Evolutionary conservation across 1,140 invertebrate genomes (phyloP), one percentile per base, ranked within the genome.

Genomic region (Tetragonula clypearis): DNA sequence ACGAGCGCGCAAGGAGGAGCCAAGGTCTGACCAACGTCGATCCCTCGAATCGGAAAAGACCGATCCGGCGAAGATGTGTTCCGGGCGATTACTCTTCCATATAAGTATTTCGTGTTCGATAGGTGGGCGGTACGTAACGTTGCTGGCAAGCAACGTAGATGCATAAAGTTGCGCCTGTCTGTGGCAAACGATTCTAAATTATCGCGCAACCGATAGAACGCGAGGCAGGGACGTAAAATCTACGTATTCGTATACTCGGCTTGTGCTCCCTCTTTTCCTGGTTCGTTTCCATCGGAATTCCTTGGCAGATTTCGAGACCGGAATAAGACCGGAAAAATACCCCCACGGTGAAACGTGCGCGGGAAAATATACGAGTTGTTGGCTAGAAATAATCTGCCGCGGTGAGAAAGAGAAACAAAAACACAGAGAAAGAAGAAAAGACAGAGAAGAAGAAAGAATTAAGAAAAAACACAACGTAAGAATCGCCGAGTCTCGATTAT

Each of bases 51-150:
- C 69, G 41, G 83, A 35, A 79, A 79, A 21, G 77, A 62, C 65
- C 15, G 41, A 76, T 62, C 66, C 30, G 12, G 21, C 0, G 77
- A 66, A 86, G 80, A 86, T 77, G 56, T 53, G 56, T 53, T 35
- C 35, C 26, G 62, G 58, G 9, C n/a, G 69, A 75, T 26, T 88
- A 23, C 83, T 41, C 74, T 49, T 49, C 17, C 58, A 81, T 35
- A 87, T 89, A 89, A 87, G 83, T 90, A 90, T 90, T 89, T 86
- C 82, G 74, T 79, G 75, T 84, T 84, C 65, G 88, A 89, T 69
- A 35, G 79, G 75, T 89, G 86, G 89, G 87, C 84, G 90, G 82
- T 56, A 81, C 60, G 30, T 35, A 35, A 4, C 87, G 68, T 91
- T 91, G 71, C 90, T 91, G 90, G 90, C 90, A 91, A 82, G 49